Base-by-base conservation (phyloP, 2,797 vertebrate species). In the Furcifer pardalis region DNA sequence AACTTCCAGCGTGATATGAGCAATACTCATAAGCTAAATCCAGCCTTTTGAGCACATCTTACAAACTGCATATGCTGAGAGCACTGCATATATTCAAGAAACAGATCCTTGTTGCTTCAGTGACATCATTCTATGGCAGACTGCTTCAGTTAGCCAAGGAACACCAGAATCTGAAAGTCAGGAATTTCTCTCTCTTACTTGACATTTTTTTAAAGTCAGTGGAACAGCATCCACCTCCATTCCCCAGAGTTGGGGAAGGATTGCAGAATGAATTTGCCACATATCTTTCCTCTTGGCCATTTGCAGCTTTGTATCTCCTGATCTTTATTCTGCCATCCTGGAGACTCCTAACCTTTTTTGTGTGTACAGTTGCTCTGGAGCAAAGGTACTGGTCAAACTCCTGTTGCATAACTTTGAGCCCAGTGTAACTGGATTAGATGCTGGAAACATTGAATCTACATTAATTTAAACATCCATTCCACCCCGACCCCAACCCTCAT, bases 1-100 rank as follows among this genome's bases (percentile, higher is more conserved):
- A 94, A 79, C 95, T 96, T 88, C 94, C 95, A 10, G 93, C 95
- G 25, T 97, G 95, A 97, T 84, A 59, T 72, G 75, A 68, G 46
- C 52, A 42, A 66, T 32, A 25, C 42, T 1, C 7, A 88, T 68
- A 81, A 66, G 44, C 80, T 84, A 77, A 56, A 35, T 40, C 76
- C 88, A 40, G 1, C 62, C 30, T 32, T 81, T 37, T 17, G 52
- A 79, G 40, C 19, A 68, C 25, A 37, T 23, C 2, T 32, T 81
- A 59, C 49, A 84, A 87, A 90, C 66, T 69, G 13, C 35, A n/a
- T 60, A 23, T 21, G 66, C 83, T 82, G 77, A 88, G 91, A 84
- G 83, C 87, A 60, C 27, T 90, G 79, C 79, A 87, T 91, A 10
- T 75, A 74, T 89, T 90, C 88, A 83, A 89, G 89, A 90, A 86